Evolutionary conservation across 2,888 invertebrate genomes (phyloP), one percentile per base, ranked within the genome.

Genomic region (Noctua janthe): DNA sequence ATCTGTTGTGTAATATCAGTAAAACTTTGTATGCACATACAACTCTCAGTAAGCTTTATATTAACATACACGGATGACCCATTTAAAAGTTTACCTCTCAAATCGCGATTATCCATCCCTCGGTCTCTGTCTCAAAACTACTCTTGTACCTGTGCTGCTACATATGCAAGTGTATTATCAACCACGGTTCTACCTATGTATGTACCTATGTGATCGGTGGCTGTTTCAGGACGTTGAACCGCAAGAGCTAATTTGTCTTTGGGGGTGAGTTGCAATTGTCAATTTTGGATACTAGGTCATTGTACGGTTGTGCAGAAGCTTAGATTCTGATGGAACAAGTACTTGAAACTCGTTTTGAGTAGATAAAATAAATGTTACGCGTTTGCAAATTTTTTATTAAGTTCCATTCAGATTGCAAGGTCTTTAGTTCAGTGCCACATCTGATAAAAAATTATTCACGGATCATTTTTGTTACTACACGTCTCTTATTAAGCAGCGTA

Each of bases 181-280:
- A 72, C 83, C 75, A 74, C 70, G 59, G 49, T 59, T 66, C 66
- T 64, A 62, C 47, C 54, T 82, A 77, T 56, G 59, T 88, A 79
- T 59, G n/a, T 74, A 35, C 62, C 62, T 74, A 62, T 78, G 70
- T 77, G 77, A 78, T 82, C 49, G 51, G 71, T 80, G 47, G 71
- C 47, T 10, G 83, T 67, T 88, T 69, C 67, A 86, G 88, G 70
- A 86, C 83, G 67, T 88, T 86, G 78, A 78, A 78, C 89, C 83
- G 69, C 87, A 82, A 56, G 59, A 78, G 87, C 78, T 88, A 82
- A 88, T 86, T 86, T 88, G 78, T 76, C 76, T 88, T 86, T 88
- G 76, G 51, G 66, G 59, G 67, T 76, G 71, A 71, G 51, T 49
- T 74, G 71, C 51, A 74, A 62, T 84, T 74, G 87, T 84, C 79